Evolutionary conservation across 2,113 vertebrate genomes (phyloP).

Genomic region (Passer montanus): DNA sequence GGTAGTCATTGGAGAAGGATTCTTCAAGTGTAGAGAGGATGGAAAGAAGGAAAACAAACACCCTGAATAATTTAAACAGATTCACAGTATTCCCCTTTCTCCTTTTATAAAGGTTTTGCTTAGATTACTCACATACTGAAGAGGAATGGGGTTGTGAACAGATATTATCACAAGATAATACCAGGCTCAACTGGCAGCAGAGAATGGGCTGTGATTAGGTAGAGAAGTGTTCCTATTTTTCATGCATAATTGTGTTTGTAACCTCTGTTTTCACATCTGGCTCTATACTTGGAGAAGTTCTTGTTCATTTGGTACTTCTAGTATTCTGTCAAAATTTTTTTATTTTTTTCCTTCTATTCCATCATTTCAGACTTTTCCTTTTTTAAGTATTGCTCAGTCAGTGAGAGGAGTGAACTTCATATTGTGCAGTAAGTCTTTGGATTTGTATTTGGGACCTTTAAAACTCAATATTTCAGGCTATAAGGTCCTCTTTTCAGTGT

Average conservation of each 20-base stretch:
- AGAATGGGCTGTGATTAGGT: not conserved
- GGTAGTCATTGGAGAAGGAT: not conserved
- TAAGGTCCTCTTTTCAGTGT: not conserved
- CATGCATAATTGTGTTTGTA: slow-evolving; percentile 19
- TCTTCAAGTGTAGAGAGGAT: not conserved
- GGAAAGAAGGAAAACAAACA: not conserved
- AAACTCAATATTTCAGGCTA: not conserved
- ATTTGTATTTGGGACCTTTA: not conserved
- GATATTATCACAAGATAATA: not conserved
- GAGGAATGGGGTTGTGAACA: not conserved
- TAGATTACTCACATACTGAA: not conserved
- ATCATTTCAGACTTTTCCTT: not conserved
- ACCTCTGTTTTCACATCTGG: not conserved
- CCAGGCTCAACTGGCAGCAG: not conserved
- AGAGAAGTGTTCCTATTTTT: not conserved
- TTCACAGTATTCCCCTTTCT: not conserved
- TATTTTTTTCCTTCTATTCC: not conserved
- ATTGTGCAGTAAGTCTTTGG: not conserved
- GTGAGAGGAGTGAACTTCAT: not conserved
- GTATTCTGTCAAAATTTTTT: not conserved
- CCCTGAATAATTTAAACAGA: not conserved
- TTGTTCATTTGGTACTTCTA: not conserved
- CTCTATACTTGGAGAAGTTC: not conserved
- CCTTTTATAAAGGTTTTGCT: not conserved
- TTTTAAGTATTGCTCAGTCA: not conserved